These are phyloP conservation scores for Otus sunia DNA, from an alignment of 2,113 vertebrate species.

Conservation along the genomic window DNA sequence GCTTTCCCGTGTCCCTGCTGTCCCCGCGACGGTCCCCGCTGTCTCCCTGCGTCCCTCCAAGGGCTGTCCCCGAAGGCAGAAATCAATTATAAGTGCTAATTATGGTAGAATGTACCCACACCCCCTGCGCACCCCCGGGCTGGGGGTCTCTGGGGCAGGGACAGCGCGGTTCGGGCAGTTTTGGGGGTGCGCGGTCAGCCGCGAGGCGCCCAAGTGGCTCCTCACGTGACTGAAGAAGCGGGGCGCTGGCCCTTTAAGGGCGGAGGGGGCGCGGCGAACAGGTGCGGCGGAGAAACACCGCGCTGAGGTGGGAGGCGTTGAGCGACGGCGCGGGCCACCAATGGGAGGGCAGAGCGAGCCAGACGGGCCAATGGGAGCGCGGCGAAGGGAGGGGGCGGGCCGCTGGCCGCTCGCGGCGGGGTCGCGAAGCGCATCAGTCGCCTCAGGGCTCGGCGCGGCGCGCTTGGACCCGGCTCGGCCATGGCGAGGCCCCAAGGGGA, in stretches of 20 bases:
- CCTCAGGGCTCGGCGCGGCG: too few relatives aligned
- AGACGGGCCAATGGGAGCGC: neutral
- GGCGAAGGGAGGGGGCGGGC: neutral
- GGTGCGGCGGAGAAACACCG: neutral
- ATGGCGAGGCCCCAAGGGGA: constrained; percentile 55
- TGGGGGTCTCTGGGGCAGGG: neutral
- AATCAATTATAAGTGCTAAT: fast-evolving
- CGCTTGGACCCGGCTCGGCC: neutral
- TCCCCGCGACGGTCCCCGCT: neutral
- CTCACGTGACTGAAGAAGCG: too few relatives aligned
- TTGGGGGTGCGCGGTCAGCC: neutral
- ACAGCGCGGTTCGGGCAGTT: too few relatives aligned
- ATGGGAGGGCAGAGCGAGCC: fast-evolving
- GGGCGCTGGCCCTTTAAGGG: neutral
- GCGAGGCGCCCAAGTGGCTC: neutral
- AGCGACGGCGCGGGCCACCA: fast-evolving
- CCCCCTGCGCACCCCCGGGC: too few relatives aligned
- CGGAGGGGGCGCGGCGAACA: neutral
- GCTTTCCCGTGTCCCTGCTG: neutral
- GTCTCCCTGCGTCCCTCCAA: neutral
- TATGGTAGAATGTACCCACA: fast-evolving
- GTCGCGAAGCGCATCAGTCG: neutral
- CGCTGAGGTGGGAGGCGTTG: neutral
- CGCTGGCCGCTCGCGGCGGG: neutral
- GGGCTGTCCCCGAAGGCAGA: neutral